These are phyloP conservation scores for Apostichopus californicus DNA, from an alignment of 35 echinoderm and acorn worm genomes.

Conservation along the genomic window DNA sequence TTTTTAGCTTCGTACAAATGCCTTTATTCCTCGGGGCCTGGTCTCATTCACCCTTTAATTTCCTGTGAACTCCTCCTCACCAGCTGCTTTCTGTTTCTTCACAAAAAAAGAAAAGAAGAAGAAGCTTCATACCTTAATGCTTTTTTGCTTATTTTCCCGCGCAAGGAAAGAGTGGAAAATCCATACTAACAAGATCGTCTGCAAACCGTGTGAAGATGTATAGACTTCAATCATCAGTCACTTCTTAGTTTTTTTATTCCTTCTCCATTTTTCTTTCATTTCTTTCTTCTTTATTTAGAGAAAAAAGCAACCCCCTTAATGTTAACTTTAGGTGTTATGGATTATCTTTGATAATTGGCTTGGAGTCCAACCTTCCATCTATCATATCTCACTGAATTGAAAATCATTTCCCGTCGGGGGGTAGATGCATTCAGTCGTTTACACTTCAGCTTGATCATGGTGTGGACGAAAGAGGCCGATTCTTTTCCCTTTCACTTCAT, in stretches of 20 bases:
- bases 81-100: constrained; percentile 27
- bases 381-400: constrained; percentile 50
- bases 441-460: constrained; percentile 37
- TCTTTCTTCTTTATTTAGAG: not conserved
- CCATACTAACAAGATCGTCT: not conserved
- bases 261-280: not conserved
- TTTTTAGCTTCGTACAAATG: constrained; percentile 38
- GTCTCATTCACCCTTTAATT: constrained; percentile 46
- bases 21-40: constrained; percentile 53
- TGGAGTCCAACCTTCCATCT: constrained; percentile 28
- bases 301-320: constrained; percentile 3
- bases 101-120: not conserved
- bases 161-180: not conserved
- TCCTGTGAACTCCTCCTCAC: constrained; percentile 20
- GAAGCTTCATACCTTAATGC: not conserved
- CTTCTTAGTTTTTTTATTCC: not conserved
- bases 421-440: not conserved
- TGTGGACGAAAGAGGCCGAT: constrained; percentile 40
- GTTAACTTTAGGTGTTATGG: constrained; percentile 27
- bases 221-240: constrained; percentile 28
- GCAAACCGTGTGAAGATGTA: not conserved
- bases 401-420: constrained; percentile 34
- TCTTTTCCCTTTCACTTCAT: not conserved
- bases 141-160: not conserved
- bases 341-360: constrained; percentile 50